Conservation (phyloP, 2,888 invertebrate species). For the Suillia variegata region DNA sequence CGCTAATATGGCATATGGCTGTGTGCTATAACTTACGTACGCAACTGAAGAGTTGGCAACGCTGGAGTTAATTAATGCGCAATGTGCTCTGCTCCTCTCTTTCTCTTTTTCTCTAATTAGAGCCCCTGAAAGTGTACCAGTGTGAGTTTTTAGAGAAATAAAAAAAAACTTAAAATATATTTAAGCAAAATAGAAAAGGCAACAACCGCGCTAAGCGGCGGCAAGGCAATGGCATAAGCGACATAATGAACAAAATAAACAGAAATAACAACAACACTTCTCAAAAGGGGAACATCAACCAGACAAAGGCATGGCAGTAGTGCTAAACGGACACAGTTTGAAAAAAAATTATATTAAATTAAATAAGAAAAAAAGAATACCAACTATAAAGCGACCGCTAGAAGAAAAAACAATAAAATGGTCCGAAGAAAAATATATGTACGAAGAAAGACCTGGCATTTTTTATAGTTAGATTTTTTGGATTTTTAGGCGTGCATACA, state of each 20-base stretch:
- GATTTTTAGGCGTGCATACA: neutral
- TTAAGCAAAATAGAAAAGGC: slow-evolving; percentile 25
- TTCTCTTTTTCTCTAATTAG: neutral
- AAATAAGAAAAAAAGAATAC: slow-evolving; percentile 15
- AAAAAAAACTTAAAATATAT: no score
- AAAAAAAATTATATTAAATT: slow-evolving; percentile 10
- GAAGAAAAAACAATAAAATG: neutral
- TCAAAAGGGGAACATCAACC: slow-evolving; percentile 1
- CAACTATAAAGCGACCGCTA: slow-evolving; percentile 10
- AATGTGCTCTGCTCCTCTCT: neutral
- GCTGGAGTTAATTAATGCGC: slow-evolving; percentile 2
- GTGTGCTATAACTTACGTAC: neutral
- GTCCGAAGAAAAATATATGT: neutral
- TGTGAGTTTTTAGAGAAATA: no score
- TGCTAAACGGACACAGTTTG: slow-evolving; percentile 7
- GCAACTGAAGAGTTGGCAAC: slow-evolving; percentile 18
- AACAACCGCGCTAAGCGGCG: slow-evolving; percentile 28
- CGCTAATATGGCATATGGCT: slow-evolving; percentile 26
- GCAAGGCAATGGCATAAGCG: no score
- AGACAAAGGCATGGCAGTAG: slow-evolving; percentile 9
- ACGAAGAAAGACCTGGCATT: slow-evolving; percentile 12
- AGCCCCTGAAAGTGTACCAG: no score
- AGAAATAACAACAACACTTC: slow-evolving; percentile 8
- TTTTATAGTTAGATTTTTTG: slow-evolving; percentile 4
- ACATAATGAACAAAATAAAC: slow-evolving; percentile 13